These are phyloP conservation scores for Melieria omissa DNA, from an alignment of 2,888 invertebrate genomes.

Conservation along the genomic window DNA sequence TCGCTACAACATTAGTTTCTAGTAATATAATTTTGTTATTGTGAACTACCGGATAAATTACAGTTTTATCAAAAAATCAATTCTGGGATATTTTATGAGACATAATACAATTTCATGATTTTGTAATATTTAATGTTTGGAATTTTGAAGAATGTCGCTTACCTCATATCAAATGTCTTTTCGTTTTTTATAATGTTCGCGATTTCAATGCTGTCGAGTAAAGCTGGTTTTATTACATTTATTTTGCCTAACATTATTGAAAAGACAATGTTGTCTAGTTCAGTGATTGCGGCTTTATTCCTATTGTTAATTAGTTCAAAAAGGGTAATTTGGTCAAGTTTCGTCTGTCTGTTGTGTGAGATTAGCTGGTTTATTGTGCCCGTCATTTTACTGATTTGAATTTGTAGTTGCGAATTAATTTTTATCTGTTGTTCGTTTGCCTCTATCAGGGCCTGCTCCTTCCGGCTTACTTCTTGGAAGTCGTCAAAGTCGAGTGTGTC, in stretches of 20 bases:
- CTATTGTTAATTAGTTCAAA: no score
- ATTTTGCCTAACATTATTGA: neutral
- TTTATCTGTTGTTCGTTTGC: slow-evolving; percentile 26
- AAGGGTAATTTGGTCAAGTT: no score
- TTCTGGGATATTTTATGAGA: slow-evolving; percentile 1
- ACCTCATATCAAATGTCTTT: neutral
- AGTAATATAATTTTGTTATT: no score
- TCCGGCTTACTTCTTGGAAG: slow-evolving; percentile 6
- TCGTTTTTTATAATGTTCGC: neutral
- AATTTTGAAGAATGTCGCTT: neutral
- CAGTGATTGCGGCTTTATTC: no score
- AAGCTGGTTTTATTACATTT: no score
- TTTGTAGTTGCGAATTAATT: slow-evolving; percentile 24
- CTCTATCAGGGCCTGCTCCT: slow-evolving; percentile 8
- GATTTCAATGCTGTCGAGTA: neutral
- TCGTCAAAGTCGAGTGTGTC: slow-evolving; percentile 25
- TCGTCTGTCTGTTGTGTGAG: neutral
- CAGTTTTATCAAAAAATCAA: neutral
- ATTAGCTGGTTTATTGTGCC: slow-evolving; percentile 4
- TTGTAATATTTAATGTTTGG: neutral
- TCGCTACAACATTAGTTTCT: no score
- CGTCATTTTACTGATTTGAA: slow-evolving; percentile 25
- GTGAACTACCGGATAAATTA: no score
- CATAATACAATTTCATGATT: neutral
- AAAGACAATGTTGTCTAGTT: neutral